These are phyloP conservation scores for Idaea straminata DNA, from an alignment of 2,888 invertebrate species.

Conservation along the genomic window DNA sequence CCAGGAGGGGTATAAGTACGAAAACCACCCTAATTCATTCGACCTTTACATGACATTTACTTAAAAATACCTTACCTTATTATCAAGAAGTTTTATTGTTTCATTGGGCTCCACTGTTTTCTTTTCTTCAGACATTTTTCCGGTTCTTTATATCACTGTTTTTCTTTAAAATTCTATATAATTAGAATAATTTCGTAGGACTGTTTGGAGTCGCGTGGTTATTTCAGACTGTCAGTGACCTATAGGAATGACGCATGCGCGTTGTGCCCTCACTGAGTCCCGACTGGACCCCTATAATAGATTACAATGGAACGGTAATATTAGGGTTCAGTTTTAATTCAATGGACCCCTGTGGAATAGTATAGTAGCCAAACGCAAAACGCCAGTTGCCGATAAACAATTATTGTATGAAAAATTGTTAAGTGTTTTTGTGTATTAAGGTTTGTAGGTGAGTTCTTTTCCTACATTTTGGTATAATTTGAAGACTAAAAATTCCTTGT, in stretches of 20 bases:
- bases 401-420: no score
- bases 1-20: conserved; percentile 5
- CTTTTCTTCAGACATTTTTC: conserved; percentile 51
- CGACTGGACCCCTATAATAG: background rate
- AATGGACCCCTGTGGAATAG: no score
- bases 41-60: conserved; percentile 67
- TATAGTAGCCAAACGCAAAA: no score
- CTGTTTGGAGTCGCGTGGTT: conserved; percentile 20
- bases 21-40: conserved; percentile 29
- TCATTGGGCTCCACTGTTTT: conserved; percentile 49
- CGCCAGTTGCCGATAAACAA: no score
- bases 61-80: conserved; percentile 59
- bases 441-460: no score
- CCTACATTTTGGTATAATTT: no score
- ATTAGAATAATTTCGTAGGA: background rate
- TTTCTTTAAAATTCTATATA: background rate
- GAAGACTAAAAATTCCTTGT: no score
- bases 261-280: background rate
- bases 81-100: conserved; percentile 62
- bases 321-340: background rate
- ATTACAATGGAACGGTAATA: background rate
- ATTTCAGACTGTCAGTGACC: background rate
- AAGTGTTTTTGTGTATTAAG: no score
- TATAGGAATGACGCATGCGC: background rate
- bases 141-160: background rate